Conservation (phyloP, 2,888 invertebrate species). For the Drosophila algonquin region DNA sequence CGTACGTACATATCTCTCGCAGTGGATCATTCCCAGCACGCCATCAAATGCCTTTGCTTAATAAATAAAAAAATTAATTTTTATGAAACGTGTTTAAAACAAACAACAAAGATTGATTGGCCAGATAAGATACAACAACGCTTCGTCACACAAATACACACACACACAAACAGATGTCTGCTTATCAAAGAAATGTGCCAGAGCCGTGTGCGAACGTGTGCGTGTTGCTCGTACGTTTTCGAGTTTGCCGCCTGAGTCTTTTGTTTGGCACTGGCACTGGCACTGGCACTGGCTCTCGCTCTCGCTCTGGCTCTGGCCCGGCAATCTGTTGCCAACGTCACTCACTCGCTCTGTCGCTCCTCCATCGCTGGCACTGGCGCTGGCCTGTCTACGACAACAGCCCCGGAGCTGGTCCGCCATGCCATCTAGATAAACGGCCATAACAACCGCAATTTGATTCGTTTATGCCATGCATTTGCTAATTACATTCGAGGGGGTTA, state of each 20-base stretch:
- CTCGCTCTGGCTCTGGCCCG: constrained; percentile 4
- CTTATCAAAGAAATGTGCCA: constrained; percentile 73
- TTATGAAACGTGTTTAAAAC: constrained; percentile 79
- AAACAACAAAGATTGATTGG: constrained; percentile 78
- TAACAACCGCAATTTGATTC: constrained; percentile 23
- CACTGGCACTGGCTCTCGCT: constrained; percentile 2
- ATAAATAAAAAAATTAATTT: constrained; percentile 76
- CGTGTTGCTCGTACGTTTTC: constrained; percentile 41
- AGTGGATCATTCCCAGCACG: constrained; percentile 62
- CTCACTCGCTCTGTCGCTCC: constrained; percentile 10
- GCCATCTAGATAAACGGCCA: constrained; percentile 21
- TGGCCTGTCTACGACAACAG: constrained; percentile 59
- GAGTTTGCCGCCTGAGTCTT: constrained; percentile 66
- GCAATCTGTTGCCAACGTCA: constrained; percentile 65
- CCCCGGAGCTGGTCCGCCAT: constrained; percentile 7
- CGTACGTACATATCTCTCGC: constrained; percentile 31
- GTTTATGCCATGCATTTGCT: constrained; percentile 34
- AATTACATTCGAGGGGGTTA: constrained; percentile 13
- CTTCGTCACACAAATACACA: constrained; percentile 46
- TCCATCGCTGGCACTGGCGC: constrained; percentile 62
- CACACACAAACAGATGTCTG: constrained; percentile 6
- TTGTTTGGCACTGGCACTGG: constrained; percentile 39
- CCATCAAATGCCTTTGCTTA: constrained; percentile 76
- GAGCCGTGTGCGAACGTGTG: constrained; percentile 14
- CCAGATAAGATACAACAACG: constrained; percentile 73